Conservation (phyloP, 1,140 invertebrate genomes). For the Drosophila nannoptera region DNA sequence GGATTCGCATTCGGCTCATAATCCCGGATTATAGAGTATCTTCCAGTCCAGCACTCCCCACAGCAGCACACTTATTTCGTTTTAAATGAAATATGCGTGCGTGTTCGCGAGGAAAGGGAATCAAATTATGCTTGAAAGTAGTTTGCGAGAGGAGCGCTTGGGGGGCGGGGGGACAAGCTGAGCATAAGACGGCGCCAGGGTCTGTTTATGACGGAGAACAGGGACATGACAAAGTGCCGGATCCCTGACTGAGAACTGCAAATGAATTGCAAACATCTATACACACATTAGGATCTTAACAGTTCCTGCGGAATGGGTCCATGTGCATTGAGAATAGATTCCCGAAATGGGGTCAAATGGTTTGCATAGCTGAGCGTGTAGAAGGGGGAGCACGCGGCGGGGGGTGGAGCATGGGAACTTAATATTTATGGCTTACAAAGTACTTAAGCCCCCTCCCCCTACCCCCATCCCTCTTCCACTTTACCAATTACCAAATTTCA, state of each 20-base stretch:
- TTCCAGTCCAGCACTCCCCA: no score
- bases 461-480: no score
- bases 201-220: conserved; percentile 44
- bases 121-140: conserved; percentile 9
- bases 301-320: background rate
- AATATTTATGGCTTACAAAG: no score
- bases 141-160: background rate
- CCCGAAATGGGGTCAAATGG: background rate
- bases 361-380: no score
- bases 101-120: background rate
- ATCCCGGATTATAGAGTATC: no score
- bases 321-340: conserved; percentile 4
- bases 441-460: no score
- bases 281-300: background rate
- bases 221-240: conserved; percentile 45
- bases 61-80: background rate
- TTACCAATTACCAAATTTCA: no score
- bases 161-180: background rate
- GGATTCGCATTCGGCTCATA: no score
- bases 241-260: conserved; percentile 23
- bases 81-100: conserved; percentile 43
- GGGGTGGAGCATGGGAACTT: no score
- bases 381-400: no score
- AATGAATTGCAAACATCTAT: conserved; percentile 1
- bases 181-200: conserved; percentile 53